Evolutionary conservation across 2,113 vertebrate genomes (phyloP).

Genomic region (Bucco capensis): DNA sequence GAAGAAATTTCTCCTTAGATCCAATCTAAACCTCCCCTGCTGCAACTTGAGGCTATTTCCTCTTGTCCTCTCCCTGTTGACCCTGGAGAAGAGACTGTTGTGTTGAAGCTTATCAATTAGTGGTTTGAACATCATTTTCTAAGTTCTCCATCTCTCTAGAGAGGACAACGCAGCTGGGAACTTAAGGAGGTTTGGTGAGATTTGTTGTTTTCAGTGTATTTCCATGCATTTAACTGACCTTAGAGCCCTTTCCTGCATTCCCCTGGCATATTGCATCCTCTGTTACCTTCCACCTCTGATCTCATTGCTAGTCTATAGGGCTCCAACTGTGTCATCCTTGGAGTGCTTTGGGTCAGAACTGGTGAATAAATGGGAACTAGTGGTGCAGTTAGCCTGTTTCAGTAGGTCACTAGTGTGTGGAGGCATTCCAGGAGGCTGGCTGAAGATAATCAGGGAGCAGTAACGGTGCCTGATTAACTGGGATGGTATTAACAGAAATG

Average conservation of each 20-base stretch:
- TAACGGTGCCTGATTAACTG: constrained; percentile 23
- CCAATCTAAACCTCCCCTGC: too few species aligned
- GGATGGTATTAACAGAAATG: constrained; percentile 11
- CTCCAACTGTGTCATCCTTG: neutral
- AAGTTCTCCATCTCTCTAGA: neutral
- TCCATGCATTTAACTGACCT: neutral
- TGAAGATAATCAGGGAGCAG: neutral
- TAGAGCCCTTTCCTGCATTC: neutral
- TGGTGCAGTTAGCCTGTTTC: neutral
- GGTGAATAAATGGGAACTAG: neutral
- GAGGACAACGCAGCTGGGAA: neutral
- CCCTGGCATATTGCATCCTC: neutral
- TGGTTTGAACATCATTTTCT: neutral
- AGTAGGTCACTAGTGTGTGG: neutral
- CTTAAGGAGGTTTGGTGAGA: neutral
- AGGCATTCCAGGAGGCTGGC: neutral
- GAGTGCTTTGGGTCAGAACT: neutral
- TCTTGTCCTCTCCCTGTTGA: too few species aligned
- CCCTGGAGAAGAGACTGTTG: too few species aligned
- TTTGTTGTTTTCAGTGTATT: neutral
- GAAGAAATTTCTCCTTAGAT: too few species aligned
- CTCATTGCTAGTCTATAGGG: neutral
- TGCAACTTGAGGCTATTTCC: too few species aligned
- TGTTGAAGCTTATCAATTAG: neutral
- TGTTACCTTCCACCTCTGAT: neutral